Conservation (phyloP, 2,797 vertebrate genomes). For the Hydrolagus colliei region DNA sequence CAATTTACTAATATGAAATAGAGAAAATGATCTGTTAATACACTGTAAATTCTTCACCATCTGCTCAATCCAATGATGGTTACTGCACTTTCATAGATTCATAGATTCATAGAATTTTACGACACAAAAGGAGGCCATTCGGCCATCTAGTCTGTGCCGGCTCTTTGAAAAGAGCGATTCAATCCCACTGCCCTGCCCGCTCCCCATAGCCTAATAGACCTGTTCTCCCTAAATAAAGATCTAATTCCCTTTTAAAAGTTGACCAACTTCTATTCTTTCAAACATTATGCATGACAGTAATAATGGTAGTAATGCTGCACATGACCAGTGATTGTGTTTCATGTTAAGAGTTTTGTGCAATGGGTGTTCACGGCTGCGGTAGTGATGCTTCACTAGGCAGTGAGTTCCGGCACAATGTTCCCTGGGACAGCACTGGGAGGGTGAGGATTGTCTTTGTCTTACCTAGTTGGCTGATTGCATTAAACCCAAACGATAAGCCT, state of each 20-base stretch:
- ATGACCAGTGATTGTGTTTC: not conserved
- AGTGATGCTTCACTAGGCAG: not conserved
- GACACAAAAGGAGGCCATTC: too few species aligned
- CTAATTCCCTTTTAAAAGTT: too few species aligned
- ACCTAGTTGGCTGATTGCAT: not conserved
- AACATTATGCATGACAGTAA: not conserved
- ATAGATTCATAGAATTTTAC: too few species aligned
- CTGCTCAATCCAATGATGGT: not conserved
- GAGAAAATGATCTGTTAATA: not conserved
- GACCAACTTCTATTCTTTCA: not conserved
- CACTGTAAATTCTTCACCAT: not conserved
- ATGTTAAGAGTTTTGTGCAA: constrained; percentile 2
- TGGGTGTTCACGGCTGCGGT: not conserved
- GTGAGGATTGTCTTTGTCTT: not conserved
- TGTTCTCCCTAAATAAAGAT: too few species aligned
- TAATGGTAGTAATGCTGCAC: too few species aligned
- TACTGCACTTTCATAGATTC: too few species aligned
- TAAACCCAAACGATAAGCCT: not conserved
- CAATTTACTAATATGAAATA: not conserved
- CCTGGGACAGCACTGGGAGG: not conserved
- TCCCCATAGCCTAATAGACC: too few species aligned
- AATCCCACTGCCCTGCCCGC: too few species aligned
- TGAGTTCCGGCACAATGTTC: not conserved
- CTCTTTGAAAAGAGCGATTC: too few species aligned
- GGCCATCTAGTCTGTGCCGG: too few species aligned